Conservation (phyloP, 2,113 vertebrate species). For the Catharus minimus region DNA sequence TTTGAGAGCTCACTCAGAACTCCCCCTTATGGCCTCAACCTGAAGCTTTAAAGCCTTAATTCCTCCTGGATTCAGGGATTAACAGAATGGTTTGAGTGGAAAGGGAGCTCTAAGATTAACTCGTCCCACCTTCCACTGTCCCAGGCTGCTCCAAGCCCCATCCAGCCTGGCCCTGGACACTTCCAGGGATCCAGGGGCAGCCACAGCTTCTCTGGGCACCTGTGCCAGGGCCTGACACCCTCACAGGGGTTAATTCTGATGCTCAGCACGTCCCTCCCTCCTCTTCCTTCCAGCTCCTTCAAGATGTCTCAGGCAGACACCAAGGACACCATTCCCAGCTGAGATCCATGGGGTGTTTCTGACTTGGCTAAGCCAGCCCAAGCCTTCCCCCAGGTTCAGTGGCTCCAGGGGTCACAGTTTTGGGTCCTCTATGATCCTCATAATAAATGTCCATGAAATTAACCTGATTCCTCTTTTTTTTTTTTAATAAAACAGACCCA, state of each 20-base stretch:
- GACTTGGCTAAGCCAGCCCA: not conserved
- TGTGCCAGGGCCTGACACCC: not conserved
- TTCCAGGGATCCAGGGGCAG: not conserved
- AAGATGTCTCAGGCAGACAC: not conserved
- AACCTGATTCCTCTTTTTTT: not conserved
- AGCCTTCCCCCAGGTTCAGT: too few species aligned
- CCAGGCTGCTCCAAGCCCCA: not conserved
- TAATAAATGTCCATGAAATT: not conserved
- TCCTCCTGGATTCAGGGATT: not conserved
- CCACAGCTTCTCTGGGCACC: not conserved
- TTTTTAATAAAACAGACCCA: not conserved
- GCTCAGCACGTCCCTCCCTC: not conserved
- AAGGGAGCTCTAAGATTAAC: not conserved
- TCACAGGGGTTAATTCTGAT: fast-evolving
- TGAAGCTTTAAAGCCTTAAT: not conserved
- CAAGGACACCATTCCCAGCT: not conserved
- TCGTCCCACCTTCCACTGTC: fast-evolving
- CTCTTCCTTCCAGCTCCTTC: not conserved
- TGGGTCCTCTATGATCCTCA: not conserved
- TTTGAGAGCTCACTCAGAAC: not conserved
- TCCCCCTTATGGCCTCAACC: fast-evolving
- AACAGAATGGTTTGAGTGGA: not conserved
- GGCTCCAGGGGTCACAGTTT: not conserved
- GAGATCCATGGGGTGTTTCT: fast-evolving
- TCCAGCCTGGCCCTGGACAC: not conserved